Percentiles rank a stretch among this genome's conserved stretches.
These are phyloP conservation scores for Tapirus terrestris DNA, from an alignment of 2,113 vertebrate species.

Conservation along the genomic window DNA sequence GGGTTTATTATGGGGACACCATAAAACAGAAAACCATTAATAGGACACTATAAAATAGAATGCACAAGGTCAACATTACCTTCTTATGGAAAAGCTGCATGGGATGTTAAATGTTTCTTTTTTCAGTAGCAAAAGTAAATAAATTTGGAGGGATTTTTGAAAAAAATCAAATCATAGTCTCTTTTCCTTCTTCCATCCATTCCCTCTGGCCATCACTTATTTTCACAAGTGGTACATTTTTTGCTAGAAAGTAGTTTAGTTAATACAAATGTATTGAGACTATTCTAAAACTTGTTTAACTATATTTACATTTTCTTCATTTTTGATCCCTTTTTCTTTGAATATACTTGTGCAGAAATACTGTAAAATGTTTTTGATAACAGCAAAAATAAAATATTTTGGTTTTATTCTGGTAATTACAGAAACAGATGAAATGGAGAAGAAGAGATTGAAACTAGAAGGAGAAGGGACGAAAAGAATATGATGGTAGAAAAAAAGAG, in stretches of 20 bases:
- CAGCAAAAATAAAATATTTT: neutral
- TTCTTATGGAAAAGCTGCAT: neutral
- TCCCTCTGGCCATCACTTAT: neutral
- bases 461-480: no score
- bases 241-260: neutral
- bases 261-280: neutral
- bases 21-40: neutral
- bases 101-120: neutral
- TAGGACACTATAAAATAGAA: neutral
- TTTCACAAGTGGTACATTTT: neutral
- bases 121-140: neutral
- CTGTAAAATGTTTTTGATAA: neutral
- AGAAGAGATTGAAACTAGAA: no score
- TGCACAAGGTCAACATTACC: neutral
- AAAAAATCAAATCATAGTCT: neutral
- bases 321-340: neutral
- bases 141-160: neutral
- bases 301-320: neutral
- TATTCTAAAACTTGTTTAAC: neutral
- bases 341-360: neutral
- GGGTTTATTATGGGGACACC: neutral
- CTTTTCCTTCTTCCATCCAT: neutral
- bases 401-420: neutral
- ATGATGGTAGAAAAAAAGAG: no score
- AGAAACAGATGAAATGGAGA: neutral